Base-by-base conservation (phyloP, 23 tunicate species). In the Halocynthia aurantium region DNA sequence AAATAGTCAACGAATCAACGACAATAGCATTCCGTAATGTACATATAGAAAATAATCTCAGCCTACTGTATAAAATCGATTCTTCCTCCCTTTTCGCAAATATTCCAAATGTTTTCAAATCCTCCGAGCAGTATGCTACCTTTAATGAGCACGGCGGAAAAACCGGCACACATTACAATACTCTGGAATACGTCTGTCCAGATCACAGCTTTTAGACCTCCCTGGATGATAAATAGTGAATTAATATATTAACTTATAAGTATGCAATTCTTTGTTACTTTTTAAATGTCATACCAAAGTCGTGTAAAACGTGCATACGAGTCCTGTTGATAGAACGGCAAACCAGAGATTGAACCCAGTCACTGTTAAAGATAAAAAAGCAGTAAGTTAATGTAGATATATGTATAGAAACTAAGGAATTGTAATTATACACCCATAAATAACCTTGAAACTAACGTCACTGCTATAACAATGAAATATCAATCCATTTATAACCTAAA, bases 281-380 rank as follows among this genome's bases (percentile, higher is more conserved):
- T 9, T 57, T 5, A 11, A 8, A 8, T 8, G 19, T 52, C 82
- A 67, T 76, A 82, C 93, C 69, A 87, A 52, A 8, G 93, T 82
- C 50, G 93, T 87, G 62, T 87, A 87, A 57, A 87, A 74, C 11
- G 70, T 87, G 68, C 93, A 87, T 13, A 87, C 93, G 11, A 87
- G 22, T 18, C 93, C 93, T 66, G 93, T 87, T 12, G 82, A 76
- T 11, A 87, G 10, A 66, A 87, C 78, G 9, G 86, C 86, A 31
- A 61, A 55, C 86, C 86, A 82, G 10, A 87, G 56, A 50, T 81
- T 76, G 55, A 87, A 60, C 15, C 86, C 93, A 63, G 93, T 83
- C 61, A 76, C 85, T 81, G 80, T 63, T 79, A 70, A 67, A 53
- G 2, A 72, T n/a, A 67, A 67, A 31, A 31, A 31, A 31, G 44